A percentile compares a stretch with the other conserved stretches of the same genome.
Conservation (phyloP, 2,113 vertebrate genomes). For the Nyctereutes procyonoides region DNA sequence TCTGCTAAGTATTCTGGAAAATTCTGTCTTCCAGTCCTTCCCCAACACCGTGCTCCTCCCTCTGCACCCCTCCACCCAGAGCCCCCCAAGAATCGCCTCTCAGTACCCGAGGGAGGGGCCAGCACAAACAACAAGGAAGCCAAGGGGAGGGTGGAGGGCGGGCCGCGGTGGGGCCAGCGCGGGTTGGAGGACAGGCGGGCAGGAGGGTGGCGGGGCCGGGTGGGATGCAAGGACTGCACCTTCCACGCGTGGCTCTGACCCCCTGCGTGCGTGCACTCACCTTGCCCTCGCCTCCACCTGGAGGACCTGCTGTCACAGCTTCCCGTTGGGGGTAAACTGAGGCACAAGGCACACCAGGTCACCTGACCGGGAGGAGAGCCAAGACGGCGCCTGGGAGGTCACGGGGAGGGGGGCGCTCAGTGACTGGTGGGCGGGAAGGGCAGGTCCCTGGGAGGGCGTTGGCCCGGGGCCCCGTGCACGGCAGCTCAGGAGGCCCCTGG, state of each 20-base stretch:
- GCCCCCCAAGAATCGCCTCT: neutral
- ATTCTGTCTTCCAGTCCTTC: fast-evolving
- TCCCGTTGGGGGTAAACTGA: fast-evolving
- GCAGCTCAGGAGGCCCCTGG: neutral
- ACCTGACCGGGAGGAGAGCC: neutral
- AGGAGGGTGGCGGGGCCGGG: fast-evolving
- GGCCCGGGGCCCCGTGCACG: too few species aligned
- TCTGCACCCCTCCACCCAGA: neutral
- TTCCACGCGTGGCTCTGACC: too few species aligned
- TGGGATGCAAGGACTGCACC: fast-evolving
- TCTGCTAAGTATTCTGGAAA: neutral
- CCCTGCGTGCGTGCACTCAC: fast-evolving
- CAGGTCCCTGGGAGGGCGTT: neutral
- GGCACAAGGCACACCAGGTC: neutral
- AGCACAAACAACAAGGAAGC: too few species aligned
- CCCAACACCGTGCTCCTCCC: neutral
- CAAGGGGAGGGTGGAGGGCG: too few species aligned
- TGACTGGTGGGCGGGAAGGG: fast-evolving
- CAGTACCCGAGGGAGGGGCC: neutral
- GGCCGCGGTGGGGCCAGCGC: too few species aligned
- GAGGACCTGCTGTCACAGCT: neutral
- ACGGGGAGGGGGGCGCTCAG: fast-evolving
- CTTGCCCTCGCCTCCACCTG: neutral
- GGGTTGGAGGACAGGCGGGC: fast-evolving
- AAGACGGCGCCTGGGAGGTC: fast-evolving